Evolutionary conservation across 2,113 vertebrate genomes (phyloP).

Genomic region (Cyprinus carpio): DNA sequence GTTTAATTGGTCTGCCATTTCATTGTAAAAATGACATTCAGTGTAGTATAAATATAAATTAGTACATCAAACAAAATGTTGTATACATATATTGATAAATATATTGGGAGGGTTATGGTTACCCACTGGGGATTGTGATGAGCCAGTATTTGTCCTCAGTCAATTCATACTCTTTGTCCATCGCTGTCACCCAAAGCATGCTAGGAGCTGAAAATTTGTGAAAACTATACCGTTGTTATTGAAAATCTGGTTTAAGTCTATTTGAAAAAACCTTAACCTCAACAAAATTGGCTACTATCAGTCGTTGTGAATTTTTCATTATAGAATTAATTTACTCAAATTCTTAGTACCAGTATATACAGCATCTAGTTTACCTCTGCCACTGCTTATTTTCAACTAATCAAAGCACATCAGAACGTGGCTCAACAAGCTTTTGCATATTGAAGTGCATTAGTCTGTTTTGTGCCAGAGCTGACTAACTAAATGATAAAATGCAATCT

Average conservation of each 20-base stretch:
- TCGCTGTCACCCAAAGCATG: background rate
- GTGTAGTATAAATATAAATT: background rate
- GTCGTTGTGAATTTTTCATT: background rate
- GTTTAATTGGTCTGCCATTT: background rate
- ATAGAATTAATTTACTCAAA: background rate
- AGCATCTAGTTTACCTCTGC: background rate
- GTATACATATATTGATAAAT: background rate
- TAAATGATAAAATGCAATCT: slow-evolving; percentile 22
- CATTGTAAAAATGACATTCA: background rate
- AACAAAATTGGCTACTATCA: background rate
- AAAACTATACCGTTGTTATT: background rate
- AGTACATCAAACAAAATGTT: background rate
- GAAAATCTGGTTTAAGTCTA: background rate
- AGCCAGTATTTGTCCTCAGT: background rate
- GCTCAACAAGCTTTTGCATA: background rate
- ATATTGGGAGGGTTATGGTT: background rate
- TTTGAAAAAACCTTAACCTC: background rate
- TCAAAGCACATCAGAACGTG: background rate
- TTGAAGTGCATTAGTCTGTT: background rate
- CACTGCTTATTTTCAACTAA: background rate
- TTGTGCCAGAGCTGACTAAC: slow-evolving; percentile 15
- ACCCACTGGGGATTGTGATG: background rate
- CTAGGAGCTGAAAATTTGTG: background rate
- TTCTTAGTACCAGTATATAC: background rate
- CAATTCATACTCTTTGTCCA: background rate